Conservation (phyloP, 2,113 vertebrate species). For the Podarcis cretensis region DNA sequence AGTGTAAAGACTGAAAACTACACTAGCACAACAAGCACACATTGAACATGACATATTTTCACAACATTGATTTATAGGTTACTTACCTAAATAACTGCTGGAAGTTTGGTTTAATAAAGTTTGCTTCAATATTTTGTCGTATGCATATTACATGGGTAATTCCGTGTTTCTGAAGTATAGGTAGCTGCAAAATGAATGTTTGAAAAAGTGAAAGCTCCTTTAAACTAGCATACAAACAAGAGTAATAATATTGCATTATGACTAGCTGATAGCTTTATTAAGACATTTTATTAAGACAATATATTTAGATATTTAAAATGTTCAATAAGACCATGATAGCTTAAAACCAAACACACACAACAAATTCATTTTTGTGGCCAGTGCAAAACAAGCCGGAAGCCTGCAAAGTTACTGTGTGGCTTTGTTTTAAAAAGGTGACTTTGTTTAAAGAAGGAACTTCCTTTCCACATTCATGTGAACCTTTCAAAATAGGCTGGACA, state of each 20-base stretch:
- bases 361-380: neutral
- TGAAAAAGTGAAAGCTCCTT: conserved; percentile 36
- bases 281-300: neutral
- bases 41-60: neutral
- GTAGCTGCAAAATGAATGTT: conserved; percentile 79
- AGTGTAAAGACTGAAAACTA: neutral
- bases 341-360: neutral
- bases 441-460: neutral
- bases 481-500: neutral
- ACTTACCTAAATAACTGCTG: conserved; percentile 95
- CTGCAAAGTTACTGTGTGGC: neutral
- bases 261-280: neutral
- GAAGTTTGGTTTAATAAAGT: conserved; percentile 99
- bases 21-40: neutral
- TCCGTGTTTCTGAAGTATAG: conserved; percentile 92
- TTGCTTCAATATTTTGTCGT: conserved; percentile 98
- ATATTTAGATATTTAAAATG: neutral
- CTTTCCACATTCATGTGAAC: neutral
- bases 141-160: conserved; percentile 98
- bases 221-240: neutral
- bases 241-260: neutral
- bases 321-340: neutral
- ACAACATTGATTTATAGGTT: neutral
- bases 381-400: neutral
- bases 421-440: neutral